Evolutionary conservation across 2,888 invertebrate genomes (phyloP), one percentile per base, ranked within the genome.

Genomic region (Stenchaetothrips biformis): DNA sequence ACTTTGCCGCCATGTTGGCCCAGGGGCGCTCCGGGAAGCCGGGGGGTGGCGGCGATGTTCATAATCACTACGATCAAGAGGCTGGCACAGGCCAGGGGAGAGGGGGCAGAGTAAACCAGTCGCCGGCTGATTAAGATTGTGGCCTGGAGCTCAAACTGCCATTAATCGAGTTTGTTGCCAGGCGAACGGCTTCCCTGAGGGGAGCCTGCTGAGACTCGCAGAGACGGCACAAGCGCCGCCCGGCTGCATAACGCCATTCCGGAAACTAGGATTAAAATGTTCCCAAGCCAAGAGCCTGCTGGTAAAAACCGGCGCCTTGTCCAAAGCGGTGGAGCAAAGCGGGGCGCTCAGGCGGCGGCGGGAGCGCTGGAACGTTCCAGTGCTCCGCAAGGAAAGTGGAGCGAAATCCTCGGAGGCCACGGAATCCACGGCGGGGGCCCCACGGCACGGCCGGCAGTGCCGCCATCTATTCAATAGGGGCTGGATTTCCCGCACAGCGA

Each of bases 151-250:
- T 74, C 67, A 74, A 74, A 74, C 67, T 74, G 67, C 67, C 67
- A 74, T 74, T 74, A 74, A 74, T 74, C 67, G 67, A 74, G 67
- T 74, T 74, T 74, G 67, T 74, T 74, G 67, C 67, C 67, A 21
- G 67, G 67, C 67, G 21, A 67, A 67, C 67, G 21, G 53, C 13
- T 53, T 18, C 13, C 53, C 53, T 16, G 53, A 37, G 37, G 37
- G 37, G 37, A 37, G 37, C n/a, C n/a, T n/a, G 37, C 37, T 2
- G 37, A 37, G 37, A 37, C 37, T 37, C 37, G 37, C 37, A 2
- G 37, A 1, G 37, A 37, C 37, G 37, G 2, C 2, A 37, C 37
- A 37, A 37, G 37, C 37, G 37, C 37, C 37, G 37, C 37, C 37
- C 37, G 37, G 37, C 37, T 37, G 37, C 37, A 37, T 37, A 37